Evolutionary conservation across 2,113 vertebrate species (phyloP).

Genomic region (Indri indri): DNA sequence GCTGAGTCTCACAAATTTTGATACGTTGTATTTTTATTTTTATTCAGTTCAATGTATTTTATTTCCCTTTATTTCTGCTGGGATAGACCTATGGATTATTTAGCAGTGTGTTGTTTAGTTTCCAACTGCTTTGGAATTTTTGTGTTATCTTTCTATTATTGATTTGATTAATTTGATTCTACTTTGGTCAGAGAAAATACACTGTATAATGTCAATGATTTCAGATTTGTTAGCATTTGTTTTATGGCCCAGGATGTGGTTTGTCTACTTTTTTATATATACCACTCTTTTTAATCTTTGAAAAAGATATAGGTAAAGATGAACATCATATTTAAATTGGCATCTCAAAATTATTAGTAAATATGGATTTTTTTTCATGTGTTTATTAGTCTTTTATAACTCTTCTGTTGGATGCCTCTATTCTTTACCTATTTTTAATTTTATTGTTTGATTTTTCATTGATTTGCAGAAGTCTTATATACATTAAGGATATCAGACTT

Average conservation of each 20-base stretch:
- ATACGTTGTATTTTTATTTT: not conserved
- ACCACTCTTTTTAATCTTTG: conserved; percentile 3
- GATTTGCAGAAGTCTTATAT: not conserved
- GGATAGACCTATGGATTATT: not conserved
- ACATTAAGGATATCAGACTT: not conserved
- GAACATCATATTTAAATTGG: not conserved
- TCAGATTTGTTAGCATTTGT: not conserved
- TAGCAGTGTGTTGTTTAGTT: not conserved
- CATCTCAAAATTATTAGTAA: not conserved
- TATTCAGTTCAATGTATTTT: not conserved
- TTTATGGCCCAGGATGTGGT: not conserved
- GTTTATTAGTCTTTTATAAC: not conserved
- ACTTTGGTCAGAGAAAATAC: conserved; percentile 17
- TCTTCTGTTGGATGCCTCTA: not conserved
- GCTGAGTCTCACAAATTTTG: not conserved
- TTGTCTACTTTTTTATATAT: not conserved
- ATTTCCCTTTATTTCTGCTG: not conserved
- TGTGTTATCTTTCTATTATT: not conserved
- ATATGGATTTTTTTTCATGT: not conserved
- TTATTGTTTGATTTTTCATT: not conserved
- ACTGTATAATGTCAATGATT: not conserved
- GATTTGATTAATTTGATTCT: conserved; percentile 2
- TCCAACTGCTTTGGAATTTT: not conserved
- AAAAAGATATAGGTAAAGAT: not conserved
- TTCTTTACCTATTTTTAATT: not conserved